Evolutionary conservation across 1,140 invertebrate species (phyloP), one percentile per base, ranked within the genome.

Genomic region (Bombus sibiricus): DNA sequence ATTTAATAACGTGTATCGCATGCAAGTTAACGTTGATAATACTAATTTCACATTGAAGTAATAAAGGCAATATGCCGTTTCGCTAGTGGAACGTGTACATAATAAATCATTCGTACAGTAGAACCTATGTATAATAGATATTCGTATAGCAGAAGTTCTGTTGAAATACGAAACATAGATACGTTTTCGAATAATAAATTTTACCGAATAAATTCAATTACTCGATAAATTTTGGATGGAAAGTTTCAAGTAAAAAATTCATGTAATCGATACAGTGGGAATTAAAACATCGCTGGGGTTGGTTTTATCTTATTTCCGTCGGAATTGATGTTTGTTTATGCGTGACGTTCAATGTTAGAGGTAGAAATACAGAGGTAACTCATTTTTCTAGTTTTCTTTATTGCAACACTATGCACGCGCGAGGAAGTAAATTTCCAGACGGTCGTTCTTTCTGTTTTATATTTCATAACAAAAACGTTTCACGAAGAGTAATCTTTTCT

Each of bases 391-490:
- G 25, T 53, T 10, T 25, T 59, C 53, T 39, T 76, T 59, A 76
- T 76, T 22, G 32, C 53, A 18, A 22, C n/a, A 25, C 22, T 37
- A 28, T 9, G 22, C 68, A 10, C 71, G 39, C n/a, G 53, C 53
- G 18, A 13, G 47, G 32, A 81, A 81, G 39, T 34, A 74, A 59
- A 64, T 62, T 59, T 62, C 37, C 37, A 59, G 39, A 32, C 53
- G 53, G 37, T 76, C 59, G 34, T 68, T 66, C 15, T 13, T 47
- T 39, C 59, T 76, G 41, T 59, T 83, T 76, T 83, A 76, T 83
- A 76, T 83, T 83, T 76, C 72, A 68, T 76, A 76, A 76, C 32
- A 57, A 76, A 76, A 76, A 76, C 62, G 41, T 39, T 76, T 74
- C 72, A 22, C 59, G 59, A n/a, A n/a, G 41, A 76, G 59, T 39